Evolutionary conservation across 2,888 invertebrate genomes (phyloP).

Genomic region (Zygothrica quintamaculata): DNA sequence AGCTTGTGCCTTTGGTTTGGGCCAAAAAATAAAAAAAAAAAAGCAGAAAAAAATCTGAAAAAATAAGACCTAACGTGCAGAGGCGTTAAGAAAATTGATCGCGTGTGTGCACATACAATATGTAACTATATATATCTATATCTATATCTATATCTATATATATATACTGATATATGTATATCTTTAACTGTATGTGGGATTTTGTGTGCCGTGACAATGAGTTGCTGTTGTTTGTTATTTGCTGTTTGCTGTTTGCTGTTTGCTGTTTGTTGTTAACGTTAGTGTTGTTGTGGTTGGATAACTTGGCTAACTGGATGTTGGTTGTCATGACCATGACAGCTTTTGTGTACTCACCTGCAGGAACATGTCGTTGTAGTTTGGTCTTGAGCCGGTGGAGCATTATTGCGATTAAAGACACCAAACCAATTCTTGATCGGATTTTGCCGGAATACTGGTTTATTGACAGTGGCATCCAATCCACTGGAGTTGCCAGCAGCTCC

Average conservation of each 20-base stretch:
- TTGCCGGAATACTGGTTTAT: constrained; percentile 75
- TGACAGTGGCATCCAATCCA: constrained; percentile 39
- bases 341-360: constrained; percentile 75
- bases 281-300: constrained; percentile 21
- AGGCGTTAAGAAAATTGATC: constrained; percentile 26
- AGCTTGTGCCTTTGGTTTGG: constrained; percentile 17
- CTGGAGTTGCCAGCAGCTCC: constrained; percentile 40
- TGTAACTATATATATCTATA: constrained; percentile 3
- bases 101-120: constrained; percentile 13
- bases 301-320: constrained; percentile 69
- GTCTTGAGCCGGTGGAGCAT: constrained; percentile 85
- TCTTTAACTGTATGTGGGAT: constrained; percentile 65
- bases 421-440: constrained; percentile 86
- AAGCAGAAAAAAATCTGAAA: no score
- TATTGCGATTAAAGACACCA: constrained; percentile 87
- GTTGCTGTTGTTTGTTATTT: no score
- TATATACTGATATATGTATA: constrained; percentile 7
- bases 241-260: no score
- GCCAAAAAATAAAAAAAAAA: constrained; percentile 7
- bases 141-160: constrained; percentile 1
- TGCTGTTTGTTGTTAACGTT: constrained; percentile 21
- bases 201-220: constrained; percentile 69
- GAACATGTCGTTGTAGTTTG: constrained; percentile 73
- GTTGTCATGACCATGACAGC: constrained; percentile 66
- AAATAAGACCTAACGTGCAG: constrained; percentile 5